phyloP scores from a whole-genome alignment of 2,888 invertebrate genomes.

The Pyrgus malvae region DNA sequence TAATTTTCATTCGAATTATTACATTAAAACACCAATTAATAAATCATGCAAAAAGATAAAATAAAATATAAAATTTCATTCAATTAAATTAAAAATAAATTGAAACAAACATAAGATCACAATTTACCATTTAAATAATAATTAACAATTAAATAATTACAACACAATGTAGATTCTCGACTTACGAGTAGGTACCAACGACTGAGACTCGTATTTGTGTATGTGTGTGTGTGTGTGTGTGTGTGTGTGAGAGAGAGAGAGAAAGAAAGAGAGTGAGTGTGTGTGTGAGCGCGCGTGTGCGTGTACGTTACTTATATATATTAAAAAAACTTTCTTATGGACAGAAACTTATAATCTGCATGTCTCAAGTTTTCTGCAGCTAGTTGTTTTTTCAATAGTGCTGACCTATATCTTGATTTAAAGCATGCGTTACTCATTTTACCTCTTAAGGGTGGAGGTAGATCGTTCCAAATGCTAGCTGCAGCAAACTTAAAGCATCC shows the following conservation, averaged over 20 bases:
- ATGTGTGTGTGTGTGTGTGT: neutral
- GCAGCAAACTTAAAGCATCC: neutral
- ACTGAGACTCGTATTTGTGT: no score
- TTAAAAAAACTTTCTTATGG: neutral
- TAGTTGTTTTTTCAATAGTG: neutral
- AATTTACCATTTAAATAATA: no score
- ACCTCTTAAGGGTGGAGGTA: neutral
- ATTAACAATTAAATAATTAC: no score
- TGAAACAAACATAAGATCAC: no score
- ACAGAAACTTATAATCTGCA: neutral
- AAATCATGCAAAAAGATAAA: no score
- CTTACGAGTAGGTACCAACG: no score
- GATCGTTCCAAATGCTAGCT: conserved; percentile 6
- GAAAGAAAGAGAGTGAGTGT: neutral
- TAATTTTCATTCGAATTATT: no score
- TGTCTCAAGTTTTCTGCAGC: neutral
- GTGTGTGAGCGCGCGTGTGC: neutral
- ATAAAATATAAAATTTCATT: no score
- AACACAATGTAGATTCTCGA: no score
- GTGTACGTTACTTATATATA: neutral
- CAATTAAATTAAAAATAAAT: no score
- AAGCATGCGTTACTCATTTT: neutral
- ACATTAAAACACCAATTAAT: no score
- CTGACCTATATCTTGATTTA: neutral
- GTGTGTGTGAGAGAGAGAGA: neutral